Evolutionary conservation across 2,113 vertebrate species (phyloP).

Genomic region (Albula goreensis): DNA sequence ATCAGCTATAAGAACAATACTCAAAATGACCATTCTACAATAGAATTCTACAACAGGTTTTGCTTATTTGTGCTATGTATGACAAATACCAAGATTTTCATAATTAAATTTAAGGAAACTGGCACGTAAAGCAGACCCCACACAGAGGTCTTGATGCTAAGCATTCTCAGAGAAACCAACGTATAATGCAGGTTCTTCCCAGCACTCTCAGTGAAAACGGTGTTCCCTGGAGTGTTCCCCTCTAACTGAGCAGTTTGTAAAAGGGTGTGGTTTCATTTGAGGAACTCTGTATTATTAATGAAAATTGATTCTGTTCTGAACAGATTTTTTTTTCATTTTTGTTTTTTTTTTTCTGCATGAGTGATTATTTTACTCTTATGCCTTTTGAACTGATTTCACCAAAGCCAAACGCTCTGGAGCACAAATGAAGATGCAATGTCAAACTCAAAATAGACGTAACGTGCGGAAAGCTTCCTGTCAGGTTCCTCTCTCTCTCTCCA

Average conservation of each 20-base stretch:
- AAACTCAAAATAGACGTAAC: not conserved
- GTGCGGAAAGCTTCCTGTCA: not conserved
- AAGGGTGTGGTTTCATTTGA: not conserved
- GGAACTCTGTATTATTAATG: conserved; percentile 41
- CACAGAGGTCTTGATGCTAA: not conserved
- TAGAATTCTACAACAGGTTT: no score
- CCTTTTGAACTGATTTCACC: no score
- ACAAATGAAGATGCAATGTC: not conserved
- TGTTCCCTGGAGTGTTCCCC: no score
- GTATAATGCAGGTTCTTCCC: not conserved
- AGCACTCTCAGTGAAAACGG: no score
- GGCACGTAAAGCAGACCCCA: not conserved
- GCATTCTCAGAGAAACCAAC: not conserved
- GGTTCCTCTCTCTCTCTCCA: not conserved
- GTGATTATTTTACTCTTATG: conserved; percentile 44
- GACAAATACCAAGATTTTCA: not conserved
- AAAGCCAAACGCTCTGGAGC: not conserved
- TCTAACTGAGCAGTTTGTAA: no score
- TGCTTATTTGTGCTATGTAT: not conserved
- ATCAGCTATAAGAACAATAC: no score
- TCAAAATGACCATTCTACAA: no score
- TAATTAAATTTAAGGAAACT: not conserved
- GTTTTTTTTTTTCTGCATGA: conserved; percentile 28
- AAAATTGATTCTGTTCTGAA: conserved; percentile 45
- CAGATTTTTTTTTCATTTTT: conserved; percentile 24